These are phyloP conservation scores for Ecliptopera silaceata DNA, from an alignment of 2,888 invertebrate genomes.

Conservation along the genomic window DNA sequence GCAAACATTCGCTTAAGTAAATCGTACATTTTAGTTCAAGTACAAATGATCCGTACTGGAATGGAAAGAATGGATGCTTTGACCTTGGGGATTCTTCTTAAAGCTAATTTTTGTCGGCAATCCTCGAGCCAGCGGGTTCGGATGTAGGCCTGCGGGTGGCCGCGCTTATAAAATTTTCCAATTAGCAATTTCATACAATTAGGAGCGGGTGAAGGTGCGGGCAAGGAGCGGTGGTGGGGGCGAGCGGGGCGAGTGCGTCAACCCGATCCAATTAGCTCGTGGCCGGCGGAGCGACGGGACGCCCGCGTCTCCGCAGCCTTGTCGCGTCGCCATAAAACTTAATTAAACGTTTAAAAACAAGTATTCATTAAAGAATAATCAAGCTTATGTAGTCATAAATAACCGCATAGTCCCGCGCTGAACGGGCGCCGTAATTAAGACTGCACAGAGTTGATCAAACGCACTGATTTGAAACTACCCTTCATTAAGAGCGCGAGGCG, in stretches of 20 bases:
- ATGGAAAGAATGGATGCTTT: not conserved
- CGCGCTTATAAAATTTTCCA: conserved; percentile 83
- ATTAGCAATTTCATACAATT: conserved; percentile 83
- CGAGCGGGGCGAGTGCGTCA: conserved; percentile 66
- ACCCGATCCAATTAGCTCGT: conserved; percentile 83
- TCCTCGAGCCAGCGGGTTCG: conserved; percentile 45
- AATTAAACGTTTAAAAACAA: conserved; percentile 84
- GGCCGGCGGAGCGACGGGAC: conserved; percentile 80
- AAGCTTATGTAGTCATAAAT: conserved; percentile 84
- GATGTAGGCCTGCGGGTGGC: conserved; percentile 72
- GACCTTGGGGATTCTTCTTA: conserved; percentile 24
- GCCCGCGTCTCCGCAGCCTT: conserved; percentile 72
- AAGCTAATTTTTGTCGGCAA: conserved; percentile 24
- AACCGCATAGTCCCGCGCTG: conserved; percentile 83
- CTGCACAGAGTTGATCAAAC: conserved; percentile 84
- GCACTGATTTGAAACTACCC: conserved; percentile 83
- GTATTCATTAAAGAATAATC: conserved; percentile 85
- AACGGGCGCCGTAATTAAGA: conserved; percentile 83
- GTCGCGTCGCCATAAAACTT: conserved; percentile 84
- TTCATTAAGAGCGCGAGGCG: conserved; percentile 77
- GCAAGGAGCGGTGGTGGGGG: conserved; percentile 53
- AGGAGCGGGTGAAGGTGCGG: conserved; percentile 64
- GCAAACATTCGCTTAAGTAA: conserved; percentile 6
- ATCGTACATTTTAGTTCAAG: not conserved
- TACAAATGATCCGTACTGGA: not conserved